Percentiles rank a stretch among this genome's conserved stretches.
Conservation (phyloP, 2,888 invertebrate genomes). For the Noctua janthina region DNA sequence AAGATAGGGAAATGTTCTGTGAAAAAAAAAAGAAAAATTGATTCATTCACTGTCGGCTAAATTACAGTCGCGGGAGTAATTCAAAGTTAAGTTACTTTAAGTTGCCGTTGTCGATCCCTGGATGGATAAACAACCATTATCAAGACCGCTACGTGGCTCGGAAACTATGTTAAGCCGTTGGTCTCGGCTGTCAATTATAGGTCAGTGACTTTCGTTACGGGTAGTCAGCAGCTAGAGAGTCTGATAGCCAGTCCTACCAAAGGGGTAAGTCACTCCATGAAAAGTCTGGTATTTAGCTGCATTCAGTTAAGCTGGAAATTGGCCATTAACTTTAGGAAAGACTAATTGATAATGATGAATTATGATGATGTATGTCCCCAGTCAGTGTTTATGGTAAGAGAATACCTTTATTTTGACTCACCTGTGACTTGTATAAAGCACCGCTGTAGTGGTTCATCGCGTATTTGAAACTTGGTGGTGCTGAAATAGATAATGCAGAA, state of each 20-base stretch:
- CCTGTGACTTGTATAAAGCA: conserved; percentile 93
- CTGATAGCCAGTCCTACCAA: neutral
- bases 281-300: neutral
- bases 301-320: neutral
- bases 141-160: neutral
- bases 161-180: neutral
- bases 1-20: conserved; percentile 94
- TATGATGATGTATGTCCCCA: too few species aligned
- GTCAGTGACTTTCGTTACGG: too few species aligned
- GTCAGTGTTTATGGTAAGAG: too few species aligned
- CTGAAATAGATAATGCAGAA: conserved; percentile 85
- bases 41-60: neutral
- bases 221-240: neutral
- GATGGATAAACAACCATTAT: too few species aligned
- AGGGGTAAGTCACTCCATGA: neutral
- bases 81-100: neutral
- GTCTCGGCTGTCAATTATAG: neutral
- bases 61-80: neutral
- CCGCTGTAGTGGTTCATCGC: conserved; percentile 96
- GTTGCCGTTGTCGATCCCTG: too few species aligned
- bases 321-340: too few species aligned
- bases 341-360: too few species aligned
- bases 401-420: conserved; percentile 57
- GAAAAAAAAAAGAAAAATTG: neutral
- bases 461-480: conserved; percentile 96